phyloP scores from a whole-genome alignment of 2,113 vertebrate genomes.

The western clawed frog (Xenopus tropicalis) region UCB_Xtro_10.0 CM004448.2:35914501-35915000 shows the following conservation, averaged over 20 bases:
- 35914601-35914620: neutral
- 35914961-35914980: too few relatives aligned
- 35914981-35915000: too few relatives aligned
- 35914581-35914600: too few relatives aligned
- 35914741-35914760: slow-evolving; percentile 88
- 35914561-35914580: too few relatives aligned
- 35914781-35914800: slow-evolving; percentile 94
- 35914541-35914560: too few relatives aligned
- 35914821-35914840: neutral
- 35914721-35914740: slow-evolving; percentile 70
- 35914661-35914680: slow-evolving; percentile 84
- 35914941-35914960: too few relatives aligned
- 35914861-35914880: neutral
- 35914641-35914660: slow-evolving; percentile 9
- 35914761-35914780: slow-evolving; percentile 77
- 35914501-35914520: too few relatives aligned
- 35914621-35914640: too few relatives aligned
- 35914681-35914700: slow-evolving; percentile 74
- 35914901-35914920: too few relatives aligned
- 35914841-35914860: neutral
- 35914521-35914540: too few relatives aligned
- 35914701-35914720: slow-evolving; percentile 85
- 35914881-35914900: neutral
- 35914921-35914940: too few relatives aligned
- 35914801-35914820: slow-evolving; percentile 18